Evolutionary conservation across 2,797 vertebrate species (phyloP).

Genomic region (Bradypus variegatus): DNA sequence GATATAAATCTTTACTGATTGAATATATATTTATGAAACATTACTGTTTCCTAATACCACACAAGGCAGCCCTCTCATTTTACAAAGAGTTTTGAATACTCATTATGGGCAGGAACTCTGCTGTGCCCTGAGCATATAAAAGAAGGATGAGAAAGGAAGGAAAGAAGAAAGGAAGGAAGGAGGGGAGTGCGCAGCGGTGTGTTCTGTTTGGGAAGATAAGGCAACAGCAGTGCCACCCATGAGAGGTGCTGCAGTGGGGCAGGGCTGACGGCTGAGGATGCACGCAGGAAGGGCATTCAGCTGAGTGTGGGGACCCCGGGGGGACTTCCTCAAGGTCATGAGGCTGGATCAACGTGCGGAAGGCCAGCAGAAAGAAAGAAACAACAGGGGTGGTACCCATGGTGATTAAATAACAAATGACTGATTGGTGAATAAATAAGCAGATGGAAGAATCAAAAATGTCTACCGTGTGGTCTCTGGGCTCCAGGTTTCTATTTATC

Average conservation of each 20-base stretch:
- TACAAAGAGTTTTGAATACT: neutral
- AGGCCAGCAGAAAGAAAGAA: neutral
- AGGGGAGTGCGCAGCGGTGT: neutral
- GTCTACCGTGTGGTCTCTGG: neutral
- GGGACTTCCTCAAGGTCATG: neutral
- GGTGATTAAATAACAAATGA: neutral
- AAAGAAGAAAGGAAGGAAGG: no score
- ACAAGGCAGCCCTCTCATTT: neutral
- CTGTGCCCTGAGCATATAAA: neutral
- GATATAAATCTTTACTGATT: neutral
- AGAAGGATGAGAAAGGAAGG: no score
- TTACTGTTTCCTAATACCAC: conserved; percentile 18
- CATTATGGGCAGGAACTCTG: neutral
- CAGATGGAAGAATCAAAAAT: neutral
- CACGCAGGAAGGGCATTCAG: neutral
- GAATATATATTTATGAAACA: conserved; percentile 45
- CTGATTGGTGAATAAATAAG: neutral
- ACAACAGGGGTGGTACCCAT: neutral
- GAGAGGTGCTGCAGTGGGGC: no score
- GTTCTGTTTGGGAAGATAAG: neutral
- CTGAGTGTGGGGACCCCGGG: neutral
- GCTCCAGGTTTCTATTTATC: neutral
- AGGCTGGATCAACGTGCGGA: neutral
- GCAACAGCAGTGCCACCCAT: neutral
- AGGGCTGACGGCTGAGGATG: neutral